phyloP scores from a whole-genome alignment of 1,140 invertebrate genomes.

The Diprion similis region DNA sequence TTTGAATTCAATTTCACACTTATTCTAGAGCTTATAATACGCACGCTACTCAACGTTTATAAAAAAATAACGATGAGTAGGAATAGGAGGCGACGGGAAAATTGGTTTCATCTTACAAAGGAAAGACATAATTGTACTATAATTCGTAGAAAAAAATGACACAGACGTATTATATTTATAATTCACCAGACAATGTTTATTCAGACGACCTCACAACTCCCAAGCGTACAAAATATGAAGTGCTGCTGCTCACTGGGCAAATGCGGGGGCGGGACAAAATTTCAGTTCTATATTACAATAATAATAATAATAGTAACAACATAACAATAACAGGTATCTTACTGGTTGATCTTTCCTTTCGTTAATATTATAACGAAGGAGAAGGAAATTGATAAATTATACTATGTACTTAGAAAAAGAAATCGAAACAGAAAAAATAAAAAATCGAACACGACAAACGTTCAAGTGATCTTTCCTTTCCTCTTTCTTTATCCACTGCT shows the following conservation, averaged over 20 bases:
- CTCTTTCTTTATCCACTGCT: too few relatives aligned
- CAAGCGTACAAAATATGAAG: conserved; percentile 67
- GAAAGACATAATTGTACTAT: too few relatives aligned
- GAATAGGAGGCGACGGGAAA: not conserved
- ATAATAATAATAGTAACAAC: conserved; percentile 49
- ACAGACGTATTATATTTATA: conserved; percentile 52
- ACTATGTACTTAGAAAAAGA: too few relatives aligned
- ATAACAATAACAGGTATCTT: conserved; percentile 48
- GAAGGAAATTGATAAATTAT: too few relatives aligned
- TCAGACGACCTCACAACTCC: conserved; percentile 73
- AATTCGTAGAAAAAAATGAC: conserved; percentile 39
- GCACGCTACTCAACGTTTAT: too few relatives aligned
- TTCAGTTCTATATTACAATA: conserved; percentile 8
- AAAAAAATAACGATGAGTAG: not conserved
- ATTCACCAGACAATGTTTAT: conserved; percentile 76
- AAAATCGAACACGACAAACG: too few relatives aligned
- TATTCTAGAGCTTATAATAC: too few relatives aligned
- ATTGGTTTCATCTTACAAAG: not conserved
- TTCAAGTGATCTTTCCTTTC: too few relatives aligned
- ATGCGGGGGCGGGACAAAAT: conserved; percentile 56
- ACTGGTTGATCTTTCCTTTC: too few relatives aligned
- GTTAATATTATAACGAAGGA: too few relatives aligned
- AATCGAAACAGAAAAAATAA: too few relatives aligned
- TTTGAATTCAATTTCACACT: not conserved
- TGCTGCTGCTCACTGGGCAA: conserved; percentile 60